phyloP scores from a whole-genome alignment of 2,113 vertebrate species.

The Forbesichthys papilliferus region DNA sequence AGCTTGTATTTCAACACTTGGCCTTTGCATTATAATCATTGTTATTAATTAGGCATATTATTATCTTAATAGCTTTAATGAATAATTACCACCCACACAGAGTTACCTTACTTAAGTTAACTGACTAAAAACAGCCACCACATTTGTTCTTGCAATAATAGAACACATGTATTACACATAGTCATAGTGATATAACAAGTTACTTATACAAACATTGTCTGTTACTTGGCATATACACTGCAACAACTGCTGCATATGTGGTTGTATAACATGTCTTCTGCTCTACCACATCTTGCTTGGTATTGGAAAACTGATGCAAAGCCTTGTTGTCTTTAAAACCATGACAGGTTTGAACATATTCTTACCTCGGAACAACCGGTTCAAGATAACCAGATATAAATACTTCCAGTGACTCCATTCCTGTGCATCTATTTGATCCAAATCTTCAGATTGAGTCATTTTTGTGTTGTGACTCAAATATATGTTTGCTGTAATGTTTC shows the following conservation, averaged over 20 bases:
- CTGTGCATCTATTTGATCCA: slow-evolving; percentile 14
- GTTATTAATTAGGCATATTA: slow-evolving; percentile 20
- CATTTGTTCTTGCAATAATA: slow-evolving; percentile 1
- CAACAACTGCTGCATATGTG: too few species aligned
- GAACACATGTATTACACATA: background rate
- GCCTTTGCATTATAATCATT: slow-evolving; percentile 30
- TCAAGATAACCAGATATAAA: slow-evolving; percentile 41
- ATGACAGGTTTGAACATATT: slow-evolving; percentile 41
- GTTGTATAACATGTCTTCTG: too few species aligned
- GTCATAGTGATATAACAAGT: background rate
- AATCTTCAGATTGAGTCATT: slow-evolving; percentile 12
- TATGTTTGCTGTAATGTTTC: slow-evolving; percentile 3
- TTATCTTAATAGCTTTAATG: too few species aligned
- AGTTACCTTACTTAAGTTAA: too few species aligned
- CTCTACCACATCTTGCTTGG: too few species aligned
- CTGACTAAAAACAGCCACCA: slow-evolving; percentile 13
- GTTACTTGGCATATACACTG: too few species aligned
- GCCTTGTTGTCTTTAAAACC: slow-evolving; percentile 13
- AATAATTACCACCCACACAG: slow-evolving; percentile 36
- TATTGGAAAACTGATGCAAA: background rate
- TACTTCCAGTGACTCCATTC: slow-evolving; percentile 8
- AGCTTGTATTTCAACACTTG: slow-evolving; percentile 29
- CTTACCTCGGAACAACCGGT: slow-evolving; percentile 28
- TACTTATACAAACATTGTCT: too few species aligned
- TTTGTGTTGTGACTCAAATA: background rate